A percentile compares a stretch with the other conserved stretches of the same genome.
phyloP scores from a whole-genome alignment of 2,113 vertebrate species.

The Callipepla squamata region DNA sequence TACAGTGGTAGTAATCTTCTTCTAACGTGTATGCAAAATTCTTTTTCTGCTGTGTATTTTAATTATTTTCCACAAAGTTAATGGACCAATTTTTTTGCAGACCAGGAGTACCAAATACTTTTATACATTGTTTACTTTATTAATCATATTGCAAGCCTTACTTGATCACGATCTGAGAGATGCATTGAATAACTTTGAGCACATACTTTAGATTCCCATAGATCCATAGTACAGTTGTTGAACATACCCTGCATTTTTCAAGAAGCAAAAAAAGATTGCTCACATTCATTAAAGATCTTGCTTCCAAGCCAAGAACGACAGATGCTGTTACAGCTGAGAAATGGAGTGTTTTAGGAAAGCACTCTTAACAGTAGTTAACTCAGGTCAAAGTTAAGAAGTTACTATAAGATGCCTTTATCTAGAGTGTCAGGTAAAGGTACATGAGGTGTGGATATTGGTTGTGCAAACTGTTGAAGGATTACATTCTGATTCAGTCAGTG shows the following conservation, averaged over 20 bases:
- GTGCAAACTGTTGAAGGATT: background rate
- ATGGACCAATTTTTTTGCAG: slow-evolving; percentile 29
- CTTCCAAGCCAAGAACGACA: slow-evolving; percentile 88
- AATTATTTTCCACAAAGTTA: slow-evolving; percentile 46
- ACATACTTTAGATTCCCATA: slow-evolving; percentile 88
- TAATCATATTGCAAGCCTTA: slow-evolving; percentile 61
- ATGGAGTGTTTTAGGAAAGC: slow-evolving; percentile 79
- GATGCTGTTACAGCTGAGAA: slow-evolving; percentile 88
- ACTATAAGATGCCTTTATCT: slow-evolving; percentile 39
- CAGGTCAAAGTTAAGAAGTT: slow-evolving; percentile 37
- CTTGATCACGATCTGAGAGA: slow-evolving; percentile 79
- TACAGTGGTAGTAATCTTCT: background rate
- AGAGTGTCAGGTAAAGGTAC: background rate
- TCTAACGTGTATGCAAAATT: background rate
- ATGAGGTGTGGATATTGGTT: background rate
- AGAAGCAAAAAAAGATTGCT: slow-evolving; percentile 76
- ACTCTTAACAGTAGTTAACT: slow-evolving; percentile 65
- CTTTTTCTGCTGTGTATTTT: slow-evolving; percentile 32
- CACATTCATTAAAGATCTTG: slow-evolving; percentile 82
- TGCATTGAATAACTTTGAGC: slow-evolving; percentile 82
- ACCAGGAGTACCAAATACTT: slow-evolving; percentile 21
- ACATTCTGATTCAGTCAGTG: background rate
- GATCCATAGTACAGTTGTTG: slow-evolving; percentile 92
- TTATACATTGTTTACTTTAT: slow-evolving; percentile 66
- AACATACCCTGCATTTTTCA: slow-evolving; percentile 88